Evolutionary conservation across 1,140 invertebrate species (phyloP).

Genomic region (Arctopsyche grandis): DNA sequence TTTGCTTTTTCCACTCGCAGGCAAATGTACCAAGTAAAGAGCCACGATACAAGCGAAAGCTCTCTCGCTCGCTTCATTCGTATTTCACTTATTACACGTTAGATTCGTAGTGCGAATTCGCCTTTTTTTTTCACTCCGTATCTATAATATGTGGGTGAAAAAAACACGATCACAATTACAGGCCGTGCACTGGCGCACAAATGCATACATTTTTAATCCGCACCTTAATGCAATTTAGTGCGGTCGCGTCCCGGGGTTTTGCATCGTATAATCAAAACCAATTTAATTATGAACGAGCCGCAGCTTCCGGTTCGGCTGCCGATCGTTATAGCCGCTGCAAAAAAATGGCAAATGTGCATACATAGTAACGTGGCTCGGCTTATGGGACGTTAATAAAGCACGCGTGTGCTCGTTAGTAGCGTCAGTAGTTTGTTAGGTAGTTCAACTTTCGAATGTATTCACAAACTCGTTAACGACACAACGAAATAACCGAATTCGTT

Average conservation of each 20-base stretch:
- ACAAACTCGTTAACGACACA: not conserved
- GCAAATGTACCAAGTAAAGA: not conserved
- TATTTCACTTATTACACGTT: not conserved
- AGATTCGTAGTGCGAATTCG: not conserved
- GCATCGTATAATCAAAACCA: constrained; percentile 41
- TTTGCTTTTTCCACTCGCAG: not conserved
- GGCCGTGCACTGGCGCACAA: not conserved
- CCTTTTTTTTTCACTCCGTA: too few species aligned
- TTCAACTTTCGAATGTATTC: not conserved
- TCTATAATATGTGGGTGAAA: too few species aligned
- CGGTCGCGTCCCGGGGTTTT: not conserved
- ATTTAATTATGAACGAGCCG: constrained; percentile 46
- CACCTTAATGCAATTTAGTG: constrained; percentile 33
- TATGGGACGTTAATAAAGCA: not conserved
- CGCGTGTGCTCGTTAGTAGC: not conserved
- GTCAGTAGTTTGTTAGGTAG: not conserved
- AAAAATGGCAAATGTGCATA: not conserved
- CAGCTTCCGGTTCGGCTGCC: constrained; percentile 4
- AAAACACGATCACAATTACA: too few species aligned
- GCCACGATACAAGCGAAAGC: not conserved
- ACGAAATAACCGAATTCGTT: not conserved
- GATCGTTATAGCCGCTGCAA: constrained; percentile 6
- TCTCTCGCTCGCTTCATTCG: not conserved
- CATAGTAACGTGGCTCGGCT: not conserved
- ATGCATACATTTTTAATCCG: constrained; percentile 42